These are phyloP conservation scores for Apantesis nais DNA, from an alignment of 2,888 invertebrate species.

Conservation along the genomic window DNA sequence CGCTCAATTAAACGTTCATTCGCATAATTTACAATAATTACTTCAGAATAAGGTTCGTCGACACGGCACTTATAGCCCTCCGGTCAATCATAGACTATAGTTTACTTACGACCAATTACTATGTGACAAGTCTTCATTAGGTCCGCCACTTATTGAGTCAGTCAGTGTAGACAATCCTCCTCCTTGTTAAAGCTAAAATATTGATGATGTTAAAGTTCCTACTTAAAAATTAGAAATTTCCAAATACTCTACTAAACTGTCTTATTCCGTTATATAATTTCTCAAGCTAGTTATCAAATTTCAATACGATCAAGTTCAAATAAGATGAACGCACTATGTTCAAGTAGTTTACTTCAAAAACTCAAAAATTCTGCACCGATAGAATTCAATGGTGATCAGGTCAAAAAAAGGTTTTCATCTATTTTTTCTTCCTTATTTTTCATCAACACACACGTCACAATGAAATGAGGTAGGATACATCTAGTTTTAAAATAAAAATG, in stretches of 20 bases:
- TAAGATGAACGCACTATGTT: too few species aligned
- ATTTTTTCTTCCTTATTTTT: too few species aligned
- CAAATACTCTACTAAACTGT: neutral
- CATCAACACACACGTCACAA: too few species aligned
- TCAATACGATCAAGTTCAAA: neutral
- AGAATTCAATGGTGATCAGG: too few species aligned
- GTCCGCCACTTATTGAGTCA: conserved; percentile 45
- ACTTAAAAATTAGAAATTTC: neutral
- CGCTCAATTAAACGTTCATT: conserved; percentile 1
- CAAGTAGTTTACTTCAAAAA: too few species aligned
- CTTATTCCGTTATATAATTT: too few species aligned
- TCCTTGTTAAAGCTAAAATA: conserved; percentile 19
- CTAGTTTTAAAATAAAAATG: too few species aligned
- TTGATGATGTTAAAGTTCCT: neutral
- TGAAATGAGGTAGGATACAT: too few species aligned
- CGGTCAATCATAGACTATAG: conserved; percentile 38
- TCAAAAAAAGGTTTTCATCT: too few species aligned
- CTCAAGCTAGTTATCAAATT: neutral
- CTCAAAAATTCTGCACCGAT: too few species aligned
- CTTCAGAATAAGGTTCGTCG: conserved; percentile 10
- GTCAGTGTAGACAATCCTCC: conserved; percentile 21
- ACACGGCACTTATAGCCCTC: conserved; percentile 24
- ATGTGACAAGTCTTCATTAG: conserved; percentile 51
- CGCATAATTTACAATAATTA: conserved; percentile 7
- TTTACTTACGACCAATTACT: conserved; percentile 48